These are phyloP conservation scores for Ceratothoa steindachneri DNA, from an alignment of 2,888 invertebrate genomes.

Conservation along the genomic window DNA sequence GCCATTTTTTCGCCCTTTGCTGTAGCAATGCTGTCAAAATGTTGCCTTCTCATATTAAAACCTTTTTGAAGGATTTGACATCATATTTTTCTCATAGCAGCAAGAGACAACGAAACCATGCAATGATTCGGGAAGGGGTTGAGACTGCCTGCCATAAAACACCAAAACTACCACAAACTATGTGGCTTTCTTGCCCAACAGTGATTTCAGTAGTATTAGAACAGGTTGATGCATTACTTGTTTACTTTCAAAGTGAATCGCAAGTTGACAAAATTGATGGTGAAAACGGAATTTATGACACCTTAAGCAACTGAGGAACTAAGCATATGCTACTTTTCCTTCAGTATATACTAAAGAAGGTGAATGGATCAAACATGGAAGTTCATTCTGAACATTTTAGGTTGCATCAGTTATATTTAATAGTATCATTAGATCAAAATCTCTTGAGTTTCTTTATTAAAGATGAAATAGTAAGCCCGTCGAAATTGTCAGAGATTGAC, in stretches of 20 bases:
- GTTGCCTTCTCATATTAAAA: background rate
- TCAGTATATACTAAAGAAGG: conserved; percentile 13
- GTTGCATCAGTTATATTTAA: background rate
- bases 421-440: conserved; percentile 10
- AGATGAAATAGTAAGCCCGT: conserved; percentile 19
- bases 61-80: conserved; percentile 4
- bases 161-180: conserved; percentile 9
- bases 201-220: conserved; percentile 19
- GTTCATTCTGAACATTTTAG: conserved; percentile 18
- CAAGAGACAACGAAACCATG: background rate
- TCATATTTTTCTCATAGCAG: conserved; percentile 6
- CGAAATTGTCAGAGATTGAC: conserved; percentile 13
- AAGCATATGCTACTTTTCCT: conserved; percentile 19
- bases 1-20: conserved; percentile 28
- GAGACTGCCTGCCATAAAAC: conserved; percentile 2
- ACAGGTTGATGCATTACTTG: conserved; percentile 18
- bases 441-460: conserved; percentile 18
- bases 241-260: conserved; percentile 21
- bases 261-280: conserved; percentile 16
- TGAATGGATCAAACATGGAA: conserved; percentile 16
- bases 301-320: conserved; percentile 17
- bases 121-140: conserved; percentile 2
- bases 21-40: conserved; percentile 18
- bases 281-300: conserved; percentile 16
- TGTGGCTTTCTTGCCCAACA: conserved; percentile 20